Conservation (phyloP, 2,888 invertebrate genomes). For the Chrysodeixis includens region DNA sequence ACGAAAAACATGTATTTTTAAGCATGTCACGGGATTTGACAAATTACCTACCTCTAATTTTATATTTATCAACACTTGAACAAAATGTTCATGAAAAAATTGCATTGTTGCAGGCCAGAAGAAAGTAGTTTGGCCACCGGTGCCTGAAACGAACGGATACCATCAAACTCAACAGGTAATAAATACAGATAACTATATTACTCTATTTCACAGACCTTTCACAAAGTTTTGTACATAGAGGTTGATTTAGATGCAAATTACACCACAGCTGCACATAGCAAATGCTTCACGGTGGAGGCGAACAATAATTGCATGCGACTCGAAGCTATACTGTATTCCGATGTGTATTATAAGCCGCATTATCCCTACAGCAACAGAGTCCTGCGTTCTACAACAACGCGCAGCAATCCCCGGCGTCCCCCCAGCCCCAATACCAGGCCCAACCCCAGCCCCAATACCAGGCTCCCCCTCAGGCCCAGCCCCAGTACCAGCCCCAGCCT, state of each 20-base stretch:
- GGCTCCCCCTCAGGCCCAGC: slow-evolving; percentile 65
- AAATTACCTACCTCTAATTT: slow-evolving; percentile 24
- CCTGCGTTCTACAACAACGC: slow-evolving; percentile 86
- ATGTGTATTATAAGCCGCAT: slow-evolving; percentile 68
- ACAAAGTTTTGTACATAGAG: slow-evolving; percentile 60
- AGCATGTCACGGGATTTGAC: slow-evolving; percentile 34
- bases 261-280: slow-evolving; percentile 78
- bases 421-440: slow-evolving; percentile 62
- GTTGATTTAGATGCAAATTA: slow-evolving; percentile 66
- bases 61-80: slow-evolving; percentile 41
- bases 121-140: slow-evolving; percentile 96
- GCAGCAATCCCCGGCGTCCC: slow-evolving; percentile 77
- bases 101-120: slow-evolving; percentile 92
- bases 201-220: slow-evolving; percentile 19
- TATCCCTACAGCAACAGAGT: slow-evolving; percentile 80
- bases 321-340: slow-evolving; percentile 45
- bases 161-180: slow-evolving; percentile 91
- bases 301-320: slow-evolving; percentile 72
- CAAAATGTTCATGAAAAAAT: slow-evolving; percentile 30
- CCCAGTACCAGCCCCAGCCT: slow-evolving; percentile 50
- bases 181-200: slow-evolving; percentile 7
- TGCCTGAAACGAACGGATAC: slow-evolving; percentile 91
- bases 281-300: slow-evolving; percentile 73
- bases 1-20: slow-evolving; percentile 53
- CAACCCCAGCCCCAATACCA: slow-evolving; percentile 54